phyloP scores from a whole-genome alignment of 2,888 invertebrate species.

The Beris morrisii region DNA sequence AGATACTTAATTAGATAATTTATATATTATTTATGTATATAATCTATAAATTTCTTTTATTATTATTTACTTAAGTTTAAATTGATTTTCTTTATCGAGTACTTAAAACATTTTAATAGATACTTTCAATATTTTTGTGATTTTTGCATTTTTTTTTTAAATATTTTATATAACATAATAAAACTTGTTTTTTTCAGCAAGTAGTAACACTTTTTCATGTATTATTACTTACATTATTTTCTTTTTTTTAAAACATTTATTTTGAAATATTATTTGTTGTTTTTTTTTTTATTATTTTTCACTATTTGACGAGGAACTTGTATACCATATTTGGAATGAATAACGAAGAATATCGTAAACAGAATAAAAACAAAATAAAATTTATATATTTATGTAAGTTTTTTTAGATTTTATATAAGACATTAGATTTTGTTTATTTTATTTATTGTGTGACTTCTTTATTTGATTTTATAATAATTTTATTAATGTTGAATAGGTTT shows the following conservation, averaged over 20 bases:
- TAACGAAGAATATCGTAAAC: constrained; percentile 45
- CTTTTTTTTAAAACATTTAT: neutral
- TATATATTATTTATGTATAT: no score
- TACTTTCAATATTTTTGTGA: neutral
- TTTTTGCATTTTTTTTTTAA: no score
- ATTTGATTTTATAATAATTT: neutral
- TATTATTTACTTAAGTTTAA: no score
- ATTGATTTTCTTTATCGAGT: no score
- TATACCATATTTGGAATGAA: constrained; percentile 64
- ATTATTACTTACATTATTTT: constrained; percentile 9
- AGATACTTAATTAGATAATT: no score
- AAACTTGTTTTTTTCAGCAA: constrained; percentile 6
- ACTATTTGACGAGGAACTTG: constrained; percentile 69
- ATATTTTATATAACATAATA: neutral
- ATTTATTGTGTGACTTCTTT: neutral
- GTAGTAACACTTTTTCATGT: neutral
- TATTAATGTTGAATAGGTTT: neutral
- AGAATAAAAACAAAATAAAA: constrained; percentile 18
- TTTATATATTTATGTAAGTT: constrained; percentile 9
- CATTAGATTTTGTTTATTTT: constrained; percentile 2
- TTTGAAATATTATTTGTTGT: constrained; percentile 16
- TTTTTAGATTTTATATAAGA: constrained; percentile 15
- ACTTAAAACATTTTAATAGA: neutral
- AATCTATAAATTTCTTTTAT: no score
- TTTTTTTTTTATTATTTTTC: constrained; percentile 44